Evolutionary conservation across 2,113 vertebrate species (phyloP), one percentile per base, ranked within the genome.

Genomic region (Sorex fumeus): DNA sequence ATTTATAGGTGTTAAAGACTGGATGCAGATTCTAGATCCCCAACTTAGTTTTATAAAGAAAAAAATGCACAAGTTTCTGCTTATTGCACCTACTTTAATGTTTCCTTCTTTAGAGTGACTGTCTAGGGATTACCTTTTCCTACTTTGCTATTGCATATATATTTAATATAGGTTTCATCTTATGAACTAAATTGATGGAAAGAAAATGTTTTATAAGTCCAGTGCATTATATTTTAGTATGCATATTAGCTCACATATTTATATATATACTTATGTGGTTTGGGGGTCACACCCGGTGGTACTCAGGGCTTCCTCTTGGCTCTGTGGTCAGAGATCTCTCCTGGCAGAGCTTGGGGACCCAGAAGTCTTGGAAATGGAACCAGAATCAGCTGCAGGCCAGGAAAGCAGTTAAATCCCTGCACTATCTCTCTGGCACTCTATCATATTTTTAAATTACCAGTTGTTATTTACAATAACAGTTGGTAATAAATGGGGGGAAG

Each of bases 401-500:
- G 21, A 23, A 60, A 60, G 57, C 57, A 60, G 3, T 16, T 21
- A 60, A 23, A 60, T 23, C 18, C 3, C 57, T 60, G 19, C 5
- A 60, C 57, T 23, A 60, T 60, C 18, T 60, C 19, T 60, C 18
- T 60, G 21, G 18, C 18, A 60, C 57, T 8, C 18, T 21, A 19
- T 21, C 16, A 21, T 32, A 30, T 84, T 78, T 81, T 67, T 60
- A 11, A 93, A 66, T 34, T 91, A 84, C 74, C 57, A 84, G 21
- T 77, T 25, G 81, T 57, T 85, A 18, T 32, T n/a, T 81, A 45
- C 1, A 93, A 80, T 81, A 16, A 7, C 30, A 50, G 8, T n/a
- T 77, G 62, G 23, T 53, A 43, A 71, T 60, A 72, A 95, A 66
- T 60, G 32, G n/a, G 57, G n/a, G 7, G 57, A 93, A 87, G 53